Base-by-base conservation (phyloP, 2,797 vertebrate species). In the Mergus octosetaceus region DNA sequence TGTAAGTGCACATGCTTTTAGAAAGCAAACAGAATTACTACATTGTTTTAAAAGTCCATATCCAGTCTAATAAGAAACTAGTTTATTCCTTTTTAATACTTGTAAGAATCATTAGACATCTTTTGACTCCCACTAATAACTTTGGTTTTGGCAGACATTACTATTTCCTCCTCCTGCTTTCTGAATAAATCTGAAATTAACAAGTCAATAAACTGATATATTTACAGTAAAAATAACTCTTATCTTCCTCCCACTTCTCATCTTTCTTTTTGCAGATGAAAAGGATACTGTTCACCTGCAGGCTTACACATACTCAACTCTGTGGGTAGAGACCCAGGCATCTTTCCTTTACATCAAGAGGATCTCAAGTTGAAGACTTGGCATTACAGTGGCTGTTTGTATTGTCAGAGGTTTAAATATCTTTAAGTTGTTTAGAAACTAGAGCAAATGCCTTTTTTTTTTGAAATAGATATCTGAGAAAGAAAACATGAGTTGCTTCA, bases 401-500 rank as follows among this genome's bases (percentile, higher is more conserved):
- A 18, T 53, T 79, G 19, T n/a, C 72, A 93, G 87, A 21, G 18
- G 39, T 41, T 91, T 80, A 85, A 60, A 97, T 94, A 94, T 84
- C 87, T 93, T 75, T 66, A 96, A 96, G 60, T 62, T 95, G 84
- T 89, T 90, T 74, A 85, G 85, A 95, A 85, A 93, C 24, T 70
- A 78, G 30, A 96, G 58, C 75, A 70, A 75, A 65, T 25, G 16
- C 79, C 96, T 89, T 28, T 53, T 75, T 18, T 94, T 94, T 64
- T 36, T 24, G 53, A 85, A 94, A 47, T n/a, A 74, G 30, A 54
- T 77, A 85, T n/a, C 71, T 21, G 8, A 82, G 60, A 94, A 93
- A 96, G 72, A 97, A 95, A 94, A 92, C 87, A 91, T n/a, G 54
- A 83, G 93, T 53, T 95, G 75, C 91, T 96, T 97, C 85, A 96